Conservation (phyloP, 2,113 vertebrate species). For the Aegypius monachus region DNA sequence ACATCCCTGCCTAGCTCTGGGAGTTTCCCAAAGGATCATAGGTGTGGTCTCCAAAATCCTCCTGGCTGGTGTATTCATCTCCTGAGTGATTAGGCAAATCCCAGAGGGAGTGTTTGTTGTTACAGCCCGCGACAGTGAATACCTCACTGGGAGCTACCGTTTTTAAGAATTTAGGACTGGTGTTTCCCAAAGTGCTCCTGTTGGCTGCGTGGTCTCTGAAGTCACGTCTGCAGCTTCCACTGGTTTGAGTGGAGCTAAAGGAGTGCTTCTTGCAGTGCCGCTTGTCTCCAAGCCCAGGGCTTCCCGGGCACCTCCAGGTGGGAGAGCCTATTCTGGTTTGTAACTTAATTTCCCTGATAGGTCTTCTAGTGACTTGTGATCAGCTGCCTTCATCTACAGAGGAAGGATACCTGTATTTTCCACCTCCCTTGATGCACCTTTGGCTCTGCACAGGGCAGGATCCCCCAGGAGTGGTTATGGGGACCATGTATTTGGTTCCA, state of each 20-base stretch:
- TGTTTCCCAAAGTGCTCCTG: background rate
- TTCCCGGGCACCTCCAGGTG: background rate
- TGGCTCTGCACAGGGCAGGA: background rate
- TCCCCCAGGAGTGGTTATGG: background rate
- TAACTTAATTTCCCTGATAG: background rate
- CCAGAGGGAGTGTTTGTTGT: background rate
- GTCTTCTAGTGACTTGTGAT: background rate
- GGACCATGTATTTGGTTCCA: background rate
- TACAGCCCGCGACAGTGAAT: background rate
- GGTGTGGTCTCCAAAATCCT: background rate
- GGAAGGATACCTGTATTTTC: background rate
- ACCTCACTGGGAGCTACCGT: background rate
- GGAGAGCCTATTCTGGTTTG: background rate
- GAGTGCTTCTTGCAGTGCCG: background rate
- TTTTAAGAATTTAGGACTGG: background rate
- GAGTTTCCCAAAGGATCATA: background rate
- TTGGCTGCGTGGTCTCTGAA: background rate
- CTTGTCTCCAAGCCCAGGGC: background rate
- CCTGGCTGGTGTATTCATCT: background rate
- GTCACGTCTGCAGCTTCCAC: fast-evolving
- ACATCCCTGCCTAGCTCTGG: background rate
- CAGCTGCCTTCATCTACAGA: background rate
- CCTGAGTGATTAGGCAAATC: background rate
- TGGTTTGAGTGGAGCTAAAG: background rate
- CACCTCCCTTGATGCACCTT: background rate